Evolutionary conservation across 2,113 vertebrate genomes (phyloP), one percentile per base, ranked within the genome.

Genomic region (Mugil cephalus): DNA sequence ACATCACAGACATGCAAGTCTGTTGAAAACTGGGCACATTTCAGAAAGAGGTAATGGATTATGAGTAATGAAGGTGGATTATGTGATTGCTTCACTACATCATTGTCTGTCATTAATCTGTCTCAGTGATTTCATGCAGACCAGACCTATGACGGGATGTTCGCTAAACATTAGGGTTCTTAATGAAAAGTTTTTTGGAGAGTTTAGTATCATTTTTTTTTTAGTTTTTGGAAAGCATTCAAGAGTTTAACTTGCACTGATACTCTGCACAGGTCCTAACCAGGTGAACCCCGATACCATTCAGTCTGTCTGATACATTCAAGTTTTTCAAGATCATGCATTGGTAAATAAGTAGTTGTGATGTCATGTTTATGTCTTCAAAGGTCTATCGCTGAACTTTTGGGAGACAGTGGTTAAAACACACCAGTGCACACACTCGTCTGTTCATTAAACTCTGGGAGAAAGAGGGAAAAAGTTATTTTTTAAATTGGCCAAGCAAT

Each of bases 231-330:
- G 3, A 34, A 24, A 59, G 39, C 5, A 24, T 68, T 71, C 53
- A 17, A 45, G 12, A 64, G 17, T 36, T 6, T 15, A n/a, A 47
- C 45, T 42, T 62, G 11, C 47, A 35, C n/a, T 74, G 12, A 66
- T 63, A 13, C 69, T 67, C 69, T 60, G 63, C 62, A 45, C 63
- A 21, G 63, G 47, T 87, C 88, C 91, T 91, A 92, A 88, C 93
- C 82, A 90, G 92, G 90, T 69, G 89, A 91, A 93, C 91, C 50
- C 65, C 52, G 50, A 43, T 58, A 77, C 59, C 80, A 53, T 54
- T 77, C 75, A 52, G 56, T 80, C 61, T 65, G 53, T 81, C 46
- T 70, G 60, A 59, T 59, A 51, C 30, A 15, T 36, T 15, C 42
- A 35, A 1, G 8, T 72, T 39, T 8, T 2, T 12, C 7, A 5